Conservation (phyloP, 2,113 vertebrate species). For the western clawed frog (Xenopus tropicalis) region UCB_Xtro_10.0 CM004446.2:35960501-35961000, state of each 20-base stretch:
- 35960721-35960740: slow-evolving; percentile 9
- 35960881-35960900: neutral
- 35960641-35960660: slow-evolving; percentile 42
- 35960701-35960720: slow-evolving; percentile 5
- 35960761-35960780: neutral
- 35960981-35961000: neutral
- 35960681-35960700: slow-evolving; percentile 43
- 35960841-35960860: too few species aligned
- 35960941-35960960: neutral
- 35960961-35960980: too few species aligned
- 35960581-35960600: slow-evolving; percentile 37
- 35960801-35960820: too few species aligned
- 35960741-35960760: neutral
- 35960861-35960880: neutral
- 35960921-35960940: neutral
- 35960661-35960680: slow-evolving; percentile 45
- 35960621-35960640: slow-evolving; percentile 44
- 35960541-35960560: slow-evolving; percentile 9
- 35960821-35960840: too few species aligned
- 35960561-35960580: slow-evolving; percentile 4
- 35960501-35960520: neutral
- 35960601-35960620: slow-evolving; percentile 43
- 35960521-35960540: slow-evolving; percentile 3
- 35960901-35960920: too few species aligned
- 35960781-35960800: neutral